Evolutionary conservation across 2,113 vertebrate genomes (phyloP).

Genomic region (Pristiophorus japonicus): DNA sequence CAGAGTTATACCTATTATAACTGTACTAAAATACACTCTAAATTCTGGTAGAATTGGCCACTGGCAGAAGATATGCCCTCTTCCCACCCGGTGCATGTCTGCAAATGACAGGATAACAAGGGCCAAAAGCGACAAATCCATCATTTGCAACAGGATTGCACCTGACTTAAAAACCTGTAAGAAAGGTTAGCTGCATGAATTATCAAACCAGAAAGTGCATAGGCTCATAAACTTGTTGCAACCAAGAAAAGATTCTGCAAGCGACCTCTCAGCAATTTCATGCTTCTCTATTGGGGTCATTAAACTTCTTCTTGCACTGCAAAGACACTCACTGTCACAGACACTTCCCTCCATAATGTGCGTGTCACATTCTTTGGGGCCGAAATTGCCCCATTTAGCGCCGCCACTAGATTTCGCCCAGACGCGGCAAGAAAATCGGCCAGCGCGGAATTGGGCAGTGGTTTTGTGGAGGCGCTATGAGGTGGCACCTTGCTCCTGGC

Average conservation of each 20-base stretch:
- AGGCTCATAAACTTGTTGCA: background rate
- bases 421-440: no score
- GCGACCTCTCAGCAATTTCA: no score
- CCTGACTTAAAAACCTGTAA: background rate
- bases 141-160: background rate
- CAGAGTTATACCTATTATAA: background rate
- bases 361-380: background rate
- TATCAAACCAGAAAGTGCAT: background rate
- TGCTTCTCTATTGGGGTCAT: background rate
- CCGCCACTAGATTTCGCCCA: no score
- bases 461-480: no score
- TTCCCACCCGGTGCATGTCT: background rate
- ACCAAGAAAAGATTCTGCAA: background rate
- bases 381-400: no score
- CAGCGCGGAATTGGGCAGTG: no score
- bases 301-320: background rate
- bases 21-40: background rate
- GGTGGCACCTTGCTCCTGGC: no score
- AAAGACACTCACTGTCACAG: background rate
- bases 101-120: background rate
- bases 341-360: background rate
- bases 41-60: background rate
- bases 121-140: background rate
- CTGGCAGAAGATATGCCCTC: background rate
- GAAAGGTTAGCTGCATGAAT: background rate